phyloP scores from a whole-genome alignment of 2,888 invertebrate species.

The Vanessa cardui region DNA sequence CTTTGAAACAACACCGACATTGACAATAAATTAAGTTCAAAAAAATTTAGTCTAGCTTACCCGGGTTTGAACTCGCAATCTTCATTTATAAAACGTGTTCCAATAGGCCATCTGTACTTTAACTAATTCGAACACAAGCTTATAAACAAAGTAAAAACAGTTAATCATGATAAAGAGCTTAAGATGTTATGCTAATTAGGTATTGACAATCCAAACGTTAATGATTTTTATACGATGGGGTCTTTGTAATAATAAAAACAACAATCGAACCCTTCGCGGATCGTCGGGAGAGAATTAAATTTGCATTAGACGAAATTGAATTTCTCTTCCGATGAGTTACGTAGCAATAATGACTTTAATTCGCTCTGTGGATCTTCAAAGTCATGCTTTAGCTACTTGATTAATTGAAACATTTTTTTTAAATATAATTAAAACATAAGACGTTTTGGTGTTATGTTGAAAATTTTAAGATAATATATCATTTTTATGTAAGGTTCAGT shows the following conservation, averaged over 20 bases:
- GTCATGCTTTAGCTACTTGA: slow-evolving; percentile 78
- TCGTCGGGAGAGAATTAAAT: slow-evolving; percentile 78
- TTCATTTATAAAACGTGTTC: no score
- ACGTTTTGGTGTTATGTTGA: slow-evolving; percentile 32
- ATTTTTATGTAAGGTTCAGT: no score
- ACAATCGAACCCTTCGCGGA: slow-evolving; percentile 71
- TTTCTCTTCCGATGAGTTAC: slow-evolving; percentile 74
- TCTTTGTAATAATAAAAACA: slow-evolving; percentile 63
- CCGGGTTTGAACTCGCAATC: no score
- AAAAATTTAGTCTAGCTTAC: no score
- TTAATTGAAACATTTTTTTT: slow-evolving; percentile 78
- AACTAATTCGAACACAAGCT: no score
- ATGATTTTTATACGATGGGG: slow-evolving; percentile 26
- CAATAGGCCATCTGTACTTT: no score
- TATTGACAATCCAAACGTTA: slow-evolving; percentile 30
- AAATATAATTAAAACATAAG: slow-evolving; percentile 44
- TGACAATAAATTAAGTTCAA: no score
- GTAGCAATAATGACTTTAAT: slow-evolving; percentile 55
- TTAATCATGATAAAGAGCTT: slow-evolving; percentile 76
- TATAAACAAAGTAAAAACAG: slow-evolving; percentile 53
- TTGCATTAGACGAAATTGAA: slow-evolving; percentile 82
- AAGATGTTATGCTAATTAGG: slow-evolving; percentile 66
- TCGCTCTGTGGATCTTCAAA: slow-evolving; percentile 67
- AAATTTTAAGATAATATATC: no score
- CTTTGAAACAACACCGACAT: no score